Evolutionary conservation across 92 coral and sea anemone genomes (phyloP).

Genomic region (Zoanthus gigantus): DNA sequence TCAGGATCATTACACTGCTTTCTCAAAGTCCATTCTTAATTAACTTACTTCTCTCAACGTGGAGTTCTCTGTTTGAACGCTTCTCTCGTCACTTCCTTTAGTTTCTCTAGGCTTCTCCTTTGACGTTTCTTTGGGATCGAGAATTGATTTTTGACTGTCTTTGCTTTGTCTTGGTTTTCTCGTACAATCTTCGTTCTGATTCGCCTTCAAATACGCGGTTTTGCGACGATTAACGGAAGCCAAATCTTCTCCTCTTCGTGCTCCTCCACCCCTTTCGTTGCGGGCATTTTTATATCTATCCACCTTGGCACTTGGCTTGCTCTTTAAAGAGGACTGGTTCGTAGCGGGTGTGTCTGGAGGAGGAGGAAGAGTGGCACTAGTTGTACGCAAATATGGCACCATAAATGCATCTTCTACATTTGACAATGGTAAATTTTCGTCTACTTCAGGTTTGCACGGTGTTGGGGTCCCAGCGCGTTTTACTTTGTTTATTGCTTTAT

Average conservation of each 20-base stretch:
- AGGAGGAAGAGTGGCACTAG: slow-evolving; percentile 86
- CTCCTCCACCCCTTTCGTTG: slow-evolving; percentile 39
- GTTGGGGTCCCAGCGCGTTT: slow-evolving; percentile 26
- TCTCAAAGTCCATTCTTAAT: not conserved
- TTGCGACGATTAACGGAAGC: slow-evolving; percentile 15
- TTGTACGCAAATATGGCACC: slow-evolving; percentile 82
- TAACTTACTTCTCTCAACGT: not conserved
- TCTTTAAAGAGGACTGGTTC: slow-evolving; percentile 3
- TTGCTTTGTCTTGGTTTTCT: not conserved
- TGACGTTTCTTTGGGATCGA: not conserved
- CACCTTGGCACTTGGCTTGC: not conserved
- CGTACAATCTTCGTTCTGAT: not conserved
- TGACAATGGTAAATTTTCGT: slow-evolving; percentile 36
- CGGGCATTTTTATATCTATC: slow-evolving; percentile 29
- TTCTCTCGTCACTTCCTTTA: not conserved
- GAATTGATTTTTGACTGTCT: not conserved
- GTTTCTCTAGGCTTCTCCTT: not conserved
- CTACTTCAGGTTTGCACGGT: slow-evolving; percentile 41
- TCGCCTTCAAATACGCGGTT: not conserved
- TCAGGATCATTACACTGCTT: not conserved
- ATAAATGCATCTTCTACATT: slow-evolving; percentile 78
- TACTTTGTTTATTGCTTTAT: slow-evolving; percentile 18
- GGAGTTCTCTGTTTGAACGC: not conserved
- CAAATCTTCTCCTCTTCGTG: slow-evolving; percentile 33
- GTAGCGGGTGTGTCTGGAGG: slow-evolving; percentile 65